Conservation (phyloP, 2,113 vertebrate species). For the Siniperca chuatsi region DNA sequence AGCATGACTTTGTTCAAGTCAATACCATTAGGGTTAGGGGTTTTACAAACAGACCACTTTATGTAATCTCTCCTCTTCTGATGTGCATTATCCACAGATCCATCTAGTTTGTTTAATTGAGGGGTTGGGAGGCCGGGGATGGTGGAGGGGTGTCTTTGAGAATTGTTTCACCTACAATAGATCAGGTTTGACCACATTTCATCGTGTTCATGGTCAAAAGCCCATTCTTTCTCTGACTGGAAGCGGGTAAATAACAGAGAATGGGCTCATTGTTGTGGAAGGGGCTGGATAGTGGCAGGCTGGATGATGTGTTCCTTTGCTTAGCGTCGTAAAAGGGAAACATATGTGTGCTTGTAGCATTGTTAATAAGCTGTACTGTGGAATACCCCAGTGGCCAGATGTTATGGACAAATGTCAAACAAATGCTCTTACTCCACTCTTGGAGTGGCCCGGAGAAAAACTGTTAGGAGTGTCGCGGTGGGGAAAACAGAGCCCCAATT, state of each 20-base stretch:
- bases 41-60: conserved; percentile 39
- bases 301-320: conserved; percentile 84
- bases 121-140: conserved; percentile 15
- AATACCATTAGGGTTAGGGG: neutral
- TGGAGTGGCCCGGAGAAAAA: conserved; percentile 63
- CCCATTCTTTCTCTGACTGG: conserved; percentile 75
- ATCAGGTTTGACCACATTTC: conserved; percentile 80
- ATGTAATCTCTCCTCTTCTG: conserved; percentile 38
- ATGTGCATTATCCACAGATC: conserved; percentile 57
- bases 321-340: conserved; percentile 82
- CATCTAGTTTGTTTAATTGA: conserved; percentile 61
- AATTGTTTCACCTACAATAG: conserved; percentile 72
- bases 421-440: conserved; percentile 78
- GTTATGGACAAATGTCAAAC: conserved; percentile 87
- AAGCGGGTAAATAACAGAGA: conserved; percentile 79
- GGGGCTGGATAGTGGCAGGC: conserved; percentile 79
- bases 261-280: conserved; percentile 85
- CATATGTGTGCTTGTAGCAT: conserved; percentile 85
- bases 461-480: conserved; percentile 61
- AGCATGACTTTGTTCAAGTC: conserved; percentile 27
- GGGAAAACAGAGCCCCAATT: conserved; percentile 68
- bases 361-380: conserved; percentile 84
- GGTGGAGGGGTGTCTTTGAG: conserved; percentile 51
- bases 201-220: conserved; percentile 77
- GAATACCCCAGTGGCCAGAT: conserved; percentile 84